Base-by-base conservation (phyloP, 2,113 vertebrate genomes). In the Merops nubicus region DNA sequence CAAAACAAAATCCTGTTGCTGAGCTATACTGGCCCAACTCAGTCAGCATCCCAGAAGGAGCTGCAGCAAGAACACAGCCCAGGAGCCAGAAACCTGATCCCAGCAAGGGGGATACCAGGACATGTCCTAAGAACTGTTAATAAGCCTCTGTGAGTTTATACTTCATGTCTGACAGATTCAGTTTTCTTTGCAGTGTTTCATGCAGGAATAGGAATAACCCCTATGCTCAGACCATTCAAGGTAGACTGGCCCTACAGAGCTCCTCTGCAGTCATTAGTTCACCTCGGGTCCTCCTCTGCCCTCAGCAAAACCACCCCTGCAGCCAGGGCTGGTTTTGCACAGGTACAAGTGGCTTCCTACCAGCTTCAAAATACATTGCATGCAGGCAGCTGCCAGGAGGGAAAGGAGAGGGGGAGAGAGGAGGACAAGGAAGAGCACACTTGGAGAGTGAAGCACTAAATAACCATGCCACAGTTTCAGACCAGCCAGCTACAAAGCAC, bases 341-440 rank as follows among this genome's bases (percentile, higher is more conserved):
- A 54, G 22, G 22, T 57, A 33, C 5, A 1, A 34, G 43, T 5
- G 17, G 11, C 36, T 89, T 26, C 42, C 54, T 26, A n/a, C 47
- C 67, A 86, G 38, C 42, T 63, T 63, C 33, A 89, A 50, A 86
- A 68, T 4, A 20, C 2, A 6, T 21, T 54, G 6, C 0, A 1
- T 50, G 36, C n/a, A 63, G 67, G 43, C 47, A 85, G 68, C 8
- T 79, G 53, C 53, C 62, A 67, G 47, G 28, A 83, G 12, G 33
- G 47, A 83, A 77, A 54, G 34, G 23, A 62, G 53, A 60, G 0
- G 1, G 12, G 21, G 29, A 3, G 42, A 51, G 75, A 6, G 36
- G 22, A 36, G 26, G 60, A 13, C 0, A 2, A 65, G 23, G 54
- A 26, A 69, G 73, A 92, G 31, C 0, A 1, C 17, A 40, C 3